Base-by-base conservation (phyloP, 2,888 invertebrate genomes). In the Gryllus longicercus region DNA sequence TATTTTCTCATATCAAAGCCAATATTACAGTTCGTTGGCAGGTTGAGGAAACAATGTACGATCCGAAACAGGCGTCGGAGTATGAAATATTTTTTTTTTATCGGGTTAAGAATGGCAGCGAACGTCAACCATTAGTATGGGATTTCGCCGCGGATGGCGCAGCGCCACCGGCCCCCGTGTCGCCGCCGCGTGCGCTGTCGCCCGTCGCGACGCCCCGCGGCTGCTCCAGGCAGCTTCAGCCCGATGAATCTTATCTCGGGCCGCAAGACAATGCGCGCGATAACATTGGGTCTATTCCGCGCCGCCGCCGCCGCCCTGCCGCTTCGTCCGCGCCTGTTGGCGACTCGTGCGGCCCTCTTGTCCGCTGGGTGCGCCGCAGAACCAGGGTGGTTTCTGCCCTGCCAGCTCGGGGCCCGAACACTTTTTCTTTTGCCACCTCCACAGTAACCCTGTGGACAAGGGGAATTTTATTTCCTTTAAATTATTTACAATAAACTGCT, bases 231-330 rank as follows among this genome's bases (percentile, higher is more conserved):
- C 63, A 63, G 63, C 63, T 63, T 14, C 16, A 14, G 10, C 63
- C n/a, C 63, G 63, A 63, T 63, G 63, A 63, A 63, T 63, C 63
- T 63, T 63, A 63, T 63, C 63, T 63, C 63, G 4, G 63, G n/a
- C 63, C 63, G 63, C 63, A 63, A 63, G 63, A 63, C 63, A 63
- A 63, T 63, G 63, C 12, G 63, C 63, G 63, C 63, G 63, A 63
- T 63, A 63, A 63, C 63, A 63, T 63, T 63, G 63, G 63, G 14
- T 63, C 63, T 63, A n/a, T n/a, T 63, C n/a, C 63, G 16, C 14
- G 63, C 14, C 63, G 3, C 16, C n/a, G 16, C 63, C 63, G 14
- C 8, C 63, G 63, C 51, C 51, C 11, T 1, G 16, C 63, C 63
- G 10, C n/a, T 10, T 16, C n/a, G 63, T n/a, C 16, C 11, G 63